Percentiles rank a stretch among this genome's conserved stretches.
These are phyloP conservation scores for Propithecus coquereli DNA, from an alignment of 2,113 vertebrate species.

Conservation along the genomic window DNA sequence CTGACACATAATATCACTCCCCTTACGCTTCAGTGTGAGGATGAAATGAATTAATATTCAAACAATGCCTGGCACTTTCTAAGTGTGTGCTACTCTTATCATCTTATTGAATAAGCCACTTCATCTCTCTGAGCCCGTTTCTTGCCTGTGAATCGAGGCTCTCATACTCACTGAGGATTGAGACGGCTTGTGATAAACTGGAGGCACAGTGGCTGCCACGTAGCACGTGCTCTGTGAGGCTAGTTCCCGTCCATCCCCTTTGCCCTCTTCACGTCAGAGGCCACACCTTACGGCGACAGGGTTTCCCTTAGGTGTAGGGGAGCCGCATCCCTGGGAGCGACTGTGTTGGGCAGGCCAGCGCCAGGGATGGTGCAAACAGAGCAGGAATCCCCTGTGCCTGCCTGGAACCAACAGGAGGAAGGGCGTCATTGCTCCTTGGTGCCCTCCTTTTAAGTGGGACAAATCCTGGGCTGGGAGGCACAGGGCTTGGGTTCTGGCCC, in stretches of 20 bases:
- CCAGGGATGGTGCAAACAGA: accelerated
- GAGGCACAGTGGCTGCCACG: accelerated
- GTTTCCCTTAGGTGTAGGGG: background rate
- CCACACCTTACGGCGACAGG: accelerated
- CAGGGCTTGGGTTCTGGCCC: background rate
- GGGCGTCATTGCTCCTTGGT: background rate
- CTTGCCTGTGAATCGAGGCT: background rate
- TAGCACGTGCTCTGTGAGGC: accelerated
- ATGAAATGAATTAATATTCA: background rate
- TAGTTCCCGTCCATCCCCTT: background rate
- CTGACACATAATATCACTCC: too few species aligned
- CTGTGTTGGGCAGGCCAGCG: background rate
- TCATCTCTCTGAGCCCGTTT: background rate
- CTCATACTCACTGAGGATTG: background rate
- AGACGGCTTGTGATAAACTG: accelerated
- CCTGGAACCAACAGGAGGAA: background rate
- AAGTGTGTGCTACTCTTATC: background rate
- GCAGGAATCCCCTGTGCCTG: background rate
- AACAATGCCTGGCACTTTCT: background rate
- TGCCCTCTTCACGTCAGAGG: background rate
- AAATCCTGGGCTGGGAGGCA: background rate
- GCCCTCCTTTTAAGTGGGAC: accelerated
- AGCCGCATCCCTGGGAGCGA: background rate
- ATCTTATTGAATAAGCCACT: background rate
- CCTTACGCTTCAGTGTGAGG: background rate